Evolutionary conservation across 2,797 vertebrate genomes (phyloP).

Genomic region (Sparus aurata): DNA sequence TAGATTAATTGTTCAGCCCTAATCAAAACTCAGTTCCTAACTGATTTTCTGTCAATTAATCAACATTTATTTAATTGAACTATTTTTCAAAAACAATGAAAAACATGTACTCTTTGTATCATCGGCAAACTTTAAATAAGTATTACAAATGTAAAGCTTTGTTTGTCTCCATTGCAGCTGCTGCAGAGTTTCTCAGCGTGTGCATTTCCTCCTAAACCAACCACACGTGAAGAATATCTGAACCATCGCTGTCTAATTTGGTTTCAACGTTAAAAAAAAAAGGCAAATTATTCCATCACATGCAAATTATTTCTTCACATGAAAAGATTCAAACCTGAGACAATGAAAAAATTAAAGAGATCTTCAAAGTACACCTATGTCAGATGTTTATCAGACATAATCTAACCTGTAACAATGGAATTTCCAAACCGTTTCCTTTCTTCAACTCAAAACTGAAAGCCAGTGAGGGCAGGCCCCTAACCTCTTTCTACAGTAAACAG

Average conservation of each 20-base stretch:
- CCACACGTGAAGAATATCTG: not conserved
- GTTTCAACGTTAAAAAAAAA: not conserved
- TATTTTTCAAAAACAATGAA: not conserved
- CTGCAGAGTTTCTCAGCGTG: not conserved
- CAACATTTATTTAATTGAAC: not conserved
- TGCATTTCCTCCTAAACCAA: not conserved
- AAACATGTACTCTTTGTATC: not conserved
- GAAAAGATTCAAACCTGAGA: not conserved
- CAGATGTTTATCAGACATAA: slow-evolving; percentile 21
- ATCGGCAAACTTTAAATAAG: not conserved
- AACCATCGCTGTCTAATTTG: not conserved
- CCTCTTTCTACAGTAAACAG: slow-evolving; percentile 60
- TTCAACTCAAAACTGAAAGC: slow-evolving; percentile 57
- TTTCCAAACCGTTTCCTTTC: slow-evolving; percentile 70
- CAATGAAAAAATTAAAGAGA: too few species aligned
- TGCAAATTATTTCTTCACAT: too few species aligned
- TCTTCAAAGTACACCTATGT: not conserved
- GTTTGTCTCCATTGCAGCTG: not conserved
- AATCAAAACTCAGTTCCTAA: not conserved
- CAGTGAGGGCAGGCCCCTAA: slow-evolving; percentile 65
- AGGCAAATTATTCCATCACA: too few species aligned
- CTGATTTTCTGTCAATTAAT: too few species aligned
- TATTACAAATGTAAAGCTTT: not conserved
- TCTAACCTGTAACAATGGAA: slow-evolving; percentile 50
- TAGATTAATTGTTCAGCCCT: too few species aligned